Percentiles rank a stretch among this genome's conserved stretches.
phyloP scores from a whole-genome alignment of 2,797 vertebrate species.

The Cebuella pygmaea region DNA sequence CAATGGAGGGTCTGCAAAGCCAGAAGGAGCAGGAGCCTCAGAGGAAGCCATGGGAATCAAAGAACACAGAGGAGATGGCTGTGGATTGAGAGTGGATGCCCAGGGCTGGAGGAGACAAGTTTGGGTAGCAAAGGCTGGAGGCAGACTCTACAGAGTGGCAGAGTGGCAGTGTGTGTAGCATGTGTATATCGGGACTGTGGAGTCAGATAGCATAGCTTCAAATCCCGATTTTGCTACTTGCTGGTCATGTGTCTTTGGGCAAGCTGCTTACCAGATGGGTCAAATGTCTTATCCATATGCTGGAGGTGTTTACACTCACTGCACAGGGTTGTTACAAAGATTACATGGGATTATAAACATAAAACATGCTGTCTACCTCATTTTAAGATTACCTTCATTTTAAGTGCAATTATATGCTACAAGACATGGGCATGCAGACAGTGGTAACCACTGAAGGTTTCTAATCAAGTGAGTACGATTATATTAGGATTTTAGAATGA shows the following conservation, averaged over 20 bases:
- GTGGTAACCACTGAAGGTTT: not conserved
- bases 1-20: not conserved
- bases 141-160: not conserved
- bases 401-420: not conserved
- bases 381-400: not conserved
- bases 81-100: not conserved
- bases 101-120: not conserved
- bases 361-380: not conserved
- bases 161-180: not conserved
- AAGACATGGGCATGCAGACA: not conserved
- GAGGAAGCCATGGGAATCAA: not conserved
- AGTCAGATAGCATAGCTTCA: not conserved
- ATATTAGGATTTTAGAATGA: not conserved
- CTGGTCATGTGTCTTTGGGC: not conserved
- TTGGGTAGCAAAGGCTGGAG: not conserved
- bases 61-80: not conserved
- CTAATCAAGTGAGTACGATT: not conserved
- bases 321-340: not conserved
- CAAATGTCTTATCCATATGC: not conserved
- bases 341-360: not conserved
- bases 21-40: not conserved
- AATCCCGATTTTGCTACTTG: not conserved
- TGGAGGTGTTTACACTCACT: not conserved
- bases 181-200: not conserved
- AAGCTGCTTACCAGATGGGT: not conserved